These are phyloP conservation scores for Apus apus DNA, from an alignment of 2,113 vertebrate species.

Conservation along the genomic window DNA sequence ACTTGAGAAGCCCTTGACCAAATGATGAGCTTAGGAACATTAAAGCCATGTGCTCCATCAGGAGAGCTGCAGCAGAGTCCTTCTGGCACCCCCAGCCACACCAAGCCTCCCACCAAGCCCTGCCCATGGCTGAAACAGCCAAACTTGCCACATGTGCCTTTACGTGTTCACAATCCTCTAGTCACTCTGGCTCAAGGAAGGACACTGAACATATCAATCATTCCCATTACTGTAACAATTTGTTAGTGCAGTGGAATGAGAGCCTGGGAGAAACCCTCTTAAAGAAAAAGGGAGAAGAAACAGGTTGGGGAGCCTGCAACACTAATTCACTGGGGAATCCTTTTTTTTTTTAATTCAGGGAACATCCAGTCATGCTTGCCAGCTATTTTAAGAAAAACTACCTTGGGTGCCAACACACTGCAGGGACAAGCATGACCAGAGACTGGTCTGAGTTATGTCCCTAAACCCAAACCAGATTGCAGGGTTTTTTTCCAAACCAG, in stretches of 20 bases:
- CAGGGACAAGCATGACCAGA: background rate
- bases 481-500: background rate
- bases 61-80: background rate
- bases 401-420: background rate
- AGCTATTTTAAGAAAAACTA: background rate
- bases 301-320: background rate
- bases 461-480: background rate
- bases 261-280: background rate
- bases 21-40: background rate
- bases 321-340: background rate
- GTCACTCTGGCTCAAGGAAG: background rate
- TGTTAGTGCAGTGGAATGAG: background rate
- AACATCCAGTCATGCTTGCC: background rate
- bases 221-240: background rate
- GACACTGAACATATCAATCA: slow-evolving; percentile 5
- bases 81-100: background rate
- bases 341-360: background rate
- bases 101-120: background rate
- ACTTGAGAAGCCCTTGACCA: background rate
- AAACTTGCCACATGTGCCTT: background rate
- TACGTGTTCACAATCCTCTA: background rate
- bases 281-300: background rate
- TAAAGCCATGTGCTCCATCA: background rate
- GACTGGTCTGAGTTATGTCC: background rate
- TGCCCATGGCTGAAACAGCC: background rate